Conservation (phyloP, 1,140 invertebrate species). For the Trichoplusia ni region DNA sequence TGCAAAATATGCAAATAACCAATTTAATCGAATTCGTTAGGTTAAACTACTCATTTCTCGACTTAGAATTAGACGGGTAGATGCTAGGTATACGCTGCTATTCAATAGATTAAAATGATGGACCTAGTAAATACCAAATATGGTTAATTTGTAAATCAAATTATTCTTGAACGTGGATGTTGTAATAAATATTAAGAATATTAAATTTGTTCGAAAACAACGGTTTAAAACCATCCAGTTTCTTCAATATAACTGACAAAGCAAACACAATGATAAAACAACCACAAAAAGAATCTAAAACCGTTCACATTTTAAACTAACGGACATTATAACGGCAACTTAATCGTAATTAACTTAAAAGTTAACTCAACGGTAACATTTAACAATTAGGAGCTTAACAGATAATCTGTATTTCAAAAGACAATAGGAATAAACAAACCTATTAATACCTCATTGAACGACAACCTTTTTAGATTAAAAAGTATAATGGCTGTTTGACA, state of each 20-base stretch:
- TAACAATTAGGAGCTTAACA: slow-evolving; percentile 20
- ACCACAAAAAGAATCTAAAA: background rate
- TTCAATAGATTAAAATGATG: too few species aligned
- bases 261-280: background rate
- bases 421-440: slow-evolving; percentile 24
- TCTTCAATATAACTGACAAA: background rate
- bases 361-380: slow-evolving; percentile 11
- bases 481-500: slow-evolving; percentile 3
- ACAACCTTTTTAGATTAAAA: background rate
- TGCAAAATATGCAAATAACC: too few species aligned
- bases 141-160: too few species aligned
- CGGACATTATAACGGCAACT: slow-evolving; percentile 2
- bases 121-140: too few species aligned
- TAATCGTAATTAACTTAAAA: slow-evolving; percentile 7
- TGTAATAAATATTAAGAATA: too few species aligned
- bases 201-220: too few species aligned
- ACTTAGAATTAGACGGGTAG: too few species aligned
- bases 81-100: too few species aligned
- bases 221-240: too few species aligned
- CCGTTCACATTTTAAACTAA: background rate
- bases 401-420: slow-evolving; percentile 12
- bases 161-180: too few species aligned
- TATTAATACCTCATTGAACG: slow-evolving; percentile 9
- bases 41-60: too few species aligned
- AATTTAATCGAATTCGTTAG: too few species aligned